Percentiles rank a stretch among this genome's conserved stretches.
Conservation (phyloP, 2,888 invertebrate genomes). For the Ethmia dodecea region DNA sequence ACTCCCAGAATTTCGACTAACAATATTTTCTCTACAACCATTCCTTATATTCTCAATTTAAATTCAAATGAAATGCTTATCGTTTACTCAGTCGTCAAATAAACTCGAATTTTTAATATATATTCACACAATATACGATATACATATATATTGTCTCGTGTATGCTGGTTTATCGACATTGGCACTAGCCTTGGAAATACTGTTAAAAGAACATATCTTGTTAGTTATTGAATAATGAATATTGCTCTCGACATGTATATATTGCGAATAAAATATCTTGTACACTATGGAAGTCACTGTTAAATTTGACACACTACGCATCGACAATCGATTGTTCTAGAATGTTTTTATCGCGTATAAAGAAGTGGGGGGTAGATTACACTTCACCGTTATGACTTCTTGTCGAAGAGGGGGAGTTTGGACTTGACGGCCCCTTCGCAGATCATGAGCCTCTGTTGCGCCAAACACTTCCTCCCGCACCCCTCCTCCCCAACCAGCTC, state of each 20-base stretch:
- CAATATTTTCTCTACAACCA: slow-evolving; percentile 24
- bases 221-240: slow-evolving; percentile 10
- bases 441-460: slow-evolving; percentile 83
- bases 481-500: slow-evolving; percentile 28
- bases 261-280: slow-evolving; percentile 22
- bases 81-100: slow-evolving; percentile 27
- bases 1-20: slow-evolving; percentile 28
- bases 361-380: too few species aligned
- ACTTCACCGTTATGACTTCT: slow-evolving; percentile 49
- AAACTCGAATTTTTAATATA: slow-evolving; percentile 7
- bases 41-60: slow-evolving; percentile 27
- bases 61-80: slow-evolving; percentile 24
- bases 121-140: not conserved
- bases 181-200: slow-evolving; percentile 32
- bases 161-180: slow-evolving; percentile 9
- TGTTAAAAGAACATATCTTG: slow-evolving; percentile 14
- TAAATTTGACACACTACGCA: slow-evolving; percentile 19
- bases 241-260: slow-evolving; percentile 20
- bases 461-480: slow-evolving; percentile 59
- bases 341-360: too few species aligned
- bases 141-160: slow-evolving; percentile 1
- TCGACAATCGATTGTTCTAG: slow-evolving; percentile 1
- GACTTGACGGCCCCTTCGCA: slow-evolving; percentile 93
- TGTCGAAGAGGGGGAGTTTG: slow-evolving; percentile 91
- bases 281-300: slow-evolving; percentile 21